Percentiles rank a stretch among this genome's conserved stretches.
These are phyloP conservation scores for Vidua macroura DNA, from an alignment of 2,113 vertebrate genomes.

Conservation along the genomic window DNA sequence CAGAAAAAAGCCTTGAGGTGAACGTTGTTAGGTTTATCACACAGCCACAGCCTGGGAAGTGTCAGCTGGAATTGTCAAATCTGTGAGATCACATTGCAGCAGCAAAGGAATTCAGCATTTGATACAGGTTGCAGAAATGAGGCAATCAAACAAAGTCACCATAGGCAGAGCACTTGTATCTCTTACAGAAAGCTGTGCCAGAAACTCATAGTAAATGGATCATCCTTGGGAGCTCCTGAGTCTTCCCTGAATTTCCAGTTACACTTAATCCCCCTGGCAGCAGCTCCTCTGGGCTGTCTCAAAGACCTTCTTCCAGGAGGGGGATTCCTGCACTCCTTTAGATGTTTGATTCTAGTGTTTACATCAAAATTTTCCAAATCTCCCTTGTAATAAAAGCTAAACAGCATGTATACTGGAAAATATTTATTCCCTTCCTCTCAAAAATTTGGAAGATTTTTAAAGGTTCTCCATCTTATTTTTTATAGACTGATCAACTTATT, in stretches of 20 bases:
- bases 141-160: neutral
- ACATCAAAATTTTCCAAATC: neutral
- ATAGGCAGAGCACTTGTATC: neutral
- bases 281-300: neutral
- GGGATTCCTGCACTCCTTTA: neutral
- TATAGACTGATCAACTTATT: neutral
- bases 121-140: neutral
- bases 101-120: neutral
- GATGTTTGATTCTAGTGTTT: neutral
- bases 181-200: neutral
- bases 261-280: neutral
- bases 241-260: neutral
- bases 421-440: neutral
- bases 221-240: neutral
- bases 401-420: neutral
- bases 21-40: slow-evolving; percentile 11
- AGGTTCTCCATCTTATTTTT: neutral
- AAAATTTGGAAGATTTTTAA: neutral
- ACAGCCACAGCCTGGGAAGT: neutral
- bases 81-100: neutral
- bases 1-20: neutral
- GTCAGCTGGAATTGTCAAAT: neutral
- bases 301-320: neutral
- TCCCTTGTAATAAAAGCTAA: neutral
- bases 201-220: neutral